Evolutionary conservation across 2,797 vertebrate genomes (phyloP), one percentile per base, ranked within the genome.

Genomic region (Poecilia wingei): DNA sequence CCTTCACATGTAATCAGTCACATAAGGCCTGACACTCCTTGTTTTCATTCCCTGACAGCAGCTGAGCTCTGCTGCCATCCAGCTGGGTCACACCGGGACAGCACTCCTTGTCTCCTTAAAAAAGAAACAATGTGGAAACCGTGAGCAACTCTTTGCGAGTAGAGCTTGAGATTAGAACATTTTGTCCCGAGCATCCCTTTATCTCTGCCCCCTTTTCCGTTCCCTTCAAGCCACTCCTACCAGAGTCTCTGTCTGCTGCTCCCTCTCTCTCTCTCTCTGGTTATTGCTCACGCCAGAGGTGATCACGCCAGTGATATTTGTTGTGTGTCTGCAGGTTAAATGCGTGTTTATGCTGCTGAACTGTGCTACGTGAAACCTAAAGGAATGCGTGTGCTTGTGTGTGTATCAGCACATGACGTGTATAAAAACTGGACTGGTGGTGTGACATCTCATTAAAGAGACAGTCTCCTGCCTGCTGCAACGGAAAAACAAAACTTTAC

Each of bases 101-200:
- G 74, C n/a, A 6, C 59, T 74, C 75, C 22, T 68, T 14, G 7
- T 78, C 79, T 84, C 55, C 75, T 82, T 36, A 18, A 79, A 84
- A 84, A 78, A 69, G 75, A 84, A 83, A 88, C 89, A 87, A 82
- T 86, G 80, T 85, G 68, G 87, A 88, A 88, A 87, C 79, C 79
- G 83, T 68, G 53, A 83, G 84, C 78, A 80, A 82, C 76, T 73
- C 51, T 82, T 64, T 88, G 83, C 83, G 79, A 88, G 86, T 83
- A 47, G 79, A 82, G 57, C 84, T 78, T 84, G 76, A 79, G 85
- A 89, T 91, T 84, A 87, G 93, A 87, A 91, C 92, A 92, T 91
- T 93, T 87, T 92, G 93, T 93, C 86, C 89, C 79, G 41, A 86
- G 86, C 80, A 86, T 84, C 84, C 74, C 81, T 85, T 77, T 68